These are phyloP conservation scores for Parnassius orleans DNA, from an alignment of 2,888 invertebrate species.

Conservation along the genomic window DNA sequence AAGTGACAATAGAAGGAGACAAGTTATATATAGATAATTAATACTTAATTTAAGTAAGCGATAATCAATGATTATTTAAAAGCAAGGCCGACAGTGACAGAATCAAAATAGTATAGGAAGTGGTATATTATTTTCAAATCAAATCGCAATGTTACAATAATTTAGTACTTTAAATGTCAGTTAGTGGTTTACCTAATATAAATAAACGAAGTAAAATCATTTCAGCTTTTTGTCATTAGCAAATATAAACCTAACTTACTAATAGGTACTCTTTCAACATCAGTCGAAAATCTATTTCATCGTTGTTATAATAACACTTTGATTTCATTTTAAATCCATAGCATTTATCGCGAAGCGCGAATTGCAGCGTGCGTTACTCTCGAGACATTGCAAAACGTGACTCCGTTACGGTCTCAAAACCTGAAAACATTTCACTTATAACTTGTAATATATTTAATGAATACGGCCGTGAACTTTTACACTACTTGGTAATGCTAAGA, in stretches of 20 bases:
- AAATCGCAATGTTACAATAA: conserved; percentile 5
- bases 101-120: no score
- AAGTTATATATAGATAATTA: no score
- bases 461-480: conserved; percentile 28
- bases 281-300: background rate
- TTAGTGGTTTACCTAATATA: background rate
- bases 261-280: no score
- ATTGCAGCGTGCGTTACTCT: conserved; percentile 32
- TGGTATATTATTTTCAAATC: background rate
- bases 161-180: conserved; percentile 15
- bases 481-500: conserved; percentile 17
- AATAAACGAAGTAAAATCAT: no score
- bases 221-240: no score
- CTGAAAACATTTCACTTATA: conserved; percentile 36
- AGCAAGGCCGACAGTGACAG: no score
- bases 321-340: conserved; percentile 14
- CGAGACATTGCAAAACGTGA: conserved; percentile 45
- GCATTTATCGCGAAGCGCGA: conserved; percentile 26
- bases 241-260: no score
- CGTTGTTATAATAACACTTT: background rate
- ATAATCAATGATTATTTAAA: no score
- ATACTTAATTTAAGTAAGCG: no score
- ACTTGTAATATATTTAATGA: conserved; percentile 35
- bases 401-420: conserved; percentile 56
- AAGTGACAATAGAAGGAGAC: no score